Evolutionary conservation across 2,888 invertebrate species (phyloP).

Genomic region (Bugulina stolonifera): DNA sequence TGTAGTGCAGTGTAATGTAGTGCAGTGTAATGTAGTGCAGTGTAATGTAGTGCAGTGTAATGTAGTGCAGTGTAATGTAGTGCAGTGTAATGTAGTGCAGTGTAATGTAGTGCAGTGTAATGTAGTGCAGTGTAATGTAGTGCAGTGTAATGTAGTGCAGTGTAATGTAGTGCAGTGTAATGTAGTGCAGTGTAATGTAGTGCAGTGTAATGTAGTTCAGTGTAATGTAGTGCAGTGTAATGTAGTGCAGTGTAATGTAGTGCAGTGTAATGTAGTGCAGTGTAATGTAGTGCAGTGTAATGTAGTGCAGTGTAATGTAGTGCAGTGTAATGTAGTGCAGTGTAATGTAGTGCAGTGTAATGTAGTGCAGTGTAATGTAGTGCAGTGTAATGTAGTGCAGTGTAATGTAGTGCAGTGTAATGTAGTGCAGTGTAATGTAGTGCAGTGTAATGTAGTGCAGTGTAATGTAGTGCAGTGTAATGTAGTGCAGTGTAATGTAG

Average conservation of each 20-base stretch:
- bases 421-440: no score
- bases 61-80: background rate
- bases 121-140: no score
- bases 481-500: no score
- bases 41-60: background rate
- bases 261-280: background rate
- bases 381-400: no score
- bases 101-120: background rate
- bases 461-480: no score
- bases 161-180: background rate
- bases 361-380: no score
- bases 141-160: background rate
- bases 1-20: background rate
- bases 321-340: no score
- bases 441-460: no score
- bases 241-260: background rate
- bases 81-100: background rate
- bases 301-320: background rate
- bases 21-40: background rate
- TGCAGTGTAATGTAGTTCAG: no score
- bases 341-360: no score
- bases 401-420: no score
- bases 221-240: background rate
- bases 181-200: background rate
- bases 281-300: background rate